Base-by-base conservation (phyloP, 2,113 vertebrate species). In the Aegotheles bennettii region DNA sequence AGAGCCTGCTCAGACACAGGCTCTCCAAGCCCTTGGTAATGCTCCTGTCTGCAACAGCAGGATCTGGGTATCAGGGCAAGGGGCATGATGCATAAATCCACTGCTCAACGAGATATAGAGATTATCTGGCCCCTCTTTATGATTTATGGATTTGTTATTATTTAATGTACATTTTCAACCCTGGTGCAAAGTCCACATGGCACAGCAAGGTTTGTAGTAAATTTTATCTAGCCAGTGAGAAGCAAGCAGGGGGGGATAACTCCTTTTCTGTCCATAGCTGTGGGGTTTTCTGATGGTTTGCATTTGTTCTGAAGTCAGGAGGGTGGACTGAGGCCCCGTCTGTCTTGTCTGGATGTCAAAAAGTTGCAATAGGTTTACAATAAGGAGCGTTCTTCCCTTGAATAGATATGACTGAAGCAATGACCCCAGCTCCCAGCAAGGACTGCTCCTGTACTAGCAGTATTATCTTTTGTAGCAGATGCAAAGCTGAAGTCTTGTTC, bases 361-460 rank as follows among this genome's bases (percentile, higher is more conserved):
- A 77, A 35, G 11, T 20, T 67, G 11, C 24, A 42, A 8, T 2
- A 33, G 7, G 31, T 10, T 61, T 87, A 33, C 36, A 57, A 17
- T 0, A 67, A 15, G 16, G 50, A 51, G 7, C 8, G 16, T 17
- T 73, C 69, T 95, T 38, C 20, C 11, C 43, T 50, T 38, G 25
- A 83, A 64, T 60, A 86, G 73, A 68, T 47, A 19, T 0, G 0
- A 18, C 28, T 19, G 35, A 48, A 84, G 40, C 0, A 0, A 19
- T 13, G 59, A 50, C 28, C 60, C 79, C 43, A 43, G 35, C 16
- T 91, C 26, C 26, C 42, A 78, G 33, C 8, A 16, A 69, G 13
- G 47, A n/a, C 60, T 57, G 33, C 15, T 71, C 21, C 33, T 20
- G 9, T 29, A 25, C 24, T 36, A 74, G 61, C 26, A 43, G 14